A percentile compares a stretch with the other conserved stretches of the same genome.
Conservation (phyloP, 2,113 vertebrate species). For the Cryptoleucopteryx plumbea region DNA sequence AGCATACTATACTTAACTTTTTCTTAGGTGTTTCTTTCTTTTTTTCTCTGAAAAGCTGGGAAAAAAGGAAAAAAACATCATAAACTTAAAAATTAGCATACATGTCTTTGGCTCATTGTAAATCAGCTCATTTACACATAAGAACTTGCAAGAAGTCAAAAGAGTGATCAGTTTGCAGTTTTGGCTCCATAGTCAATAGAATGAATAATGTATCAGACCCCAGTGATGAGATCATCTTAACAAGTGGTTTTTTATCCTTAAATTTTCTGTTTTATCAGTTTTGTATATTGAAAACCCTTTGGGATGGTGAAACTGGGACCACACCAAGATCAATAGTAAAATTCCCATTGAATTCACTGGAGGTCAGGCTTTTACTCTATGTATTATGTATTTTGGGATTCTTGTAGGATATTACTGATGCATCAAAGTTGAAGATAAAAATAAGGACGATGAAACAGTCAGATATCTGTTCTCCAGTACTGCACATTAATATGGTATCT, state of each 20-base stretch:
- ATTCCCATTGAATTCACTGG: not conserved
- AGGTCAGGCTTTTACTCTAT: not conserved
- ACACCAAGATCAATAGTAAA: not conserved
- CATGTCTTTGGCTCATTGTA: not conserved
- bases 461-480: not conserved
- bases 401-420: not conserved
- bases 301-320: not conserved
- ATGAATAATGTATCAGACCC: not conserved
- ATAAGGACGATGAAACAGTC: not conserved
- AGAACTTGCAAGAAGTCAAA: not conserved
- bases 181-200: not conserved
- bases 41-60: not conserved
- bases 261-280: not conserved
- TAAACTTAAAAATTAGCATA: not conserved
- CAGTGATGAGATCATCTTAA: not conserved
- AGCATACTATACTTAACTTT: not conserved
- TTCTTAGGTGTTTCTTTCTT: not conserved
- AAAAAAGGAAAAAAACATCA: not conserved
- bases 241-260: not conserved
- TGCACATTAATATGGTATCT: not conserved
- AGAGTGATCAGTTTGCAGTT: not conserved
- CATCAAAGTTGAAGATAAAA: not conserved
- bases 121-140: not conserved
- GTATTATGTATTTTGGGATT: not conserved
- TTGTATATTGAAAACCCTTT: not conserved